Base-by-base conservation (phyloP, 2,888 invertebrate genomes). In the Stenodera caucasica region DNA sequence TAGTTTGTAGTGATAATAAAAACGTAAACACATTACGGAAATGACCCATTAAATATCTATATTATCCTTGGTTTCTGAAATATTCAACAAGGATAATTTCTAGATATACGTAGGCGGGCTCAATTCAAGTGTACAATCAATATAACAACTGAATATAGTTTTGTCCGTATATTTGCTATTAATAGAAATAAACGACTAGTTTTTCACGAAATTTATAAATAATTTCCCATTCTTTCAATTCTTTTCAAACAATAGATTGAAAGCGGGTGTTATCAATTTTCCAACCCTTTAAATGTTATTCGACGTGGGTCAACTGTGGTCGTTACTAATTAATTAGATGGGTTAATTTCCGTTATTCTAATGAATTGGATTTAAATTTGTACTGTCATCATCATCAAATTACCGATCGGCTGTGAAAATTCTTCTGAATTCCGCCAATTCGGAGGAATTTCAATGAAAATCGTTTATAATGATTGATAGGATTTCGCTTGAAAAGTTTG, bases 301-400 rank as follows among this genome's bases (percentile, higher is more conserved):
- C 12, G 23, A 45, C 21, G 21, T 12, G 23, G n/a, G 18, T 12
- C 6, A 12, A 8, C 6, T 45, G 12, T 12, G 5, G 21, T 2
- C n/a, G 23, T 45, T 12, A 23, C 45, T 45, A 45, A 45, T 45
- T 45, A 45, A 45, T 21, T 45, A 23, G n/a, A 45, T 23, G 45
- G 12, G 4, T 45, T 45, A 45, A 45, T 45, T 23, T 45, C 45
- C 45, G 45, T 45, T 23, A 23, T 45, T 45, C 18, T 45, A 45
- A 45, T 45, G 45, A 23, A 23, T 23, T 45, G 21, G n/a, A 3
- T 3, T n/a, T 45, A 23, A n/a, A 23, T 45, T 18, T 23, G 21
- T 12, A 18, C 21, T 8, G 9, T 40, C 40, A 40, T 11, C 40
- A 23, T 21, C 5, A 45, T n/a, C 40, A 11, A 37, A 45, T 45